Evolutionary conservation across 1,140 invertebrate species (phyloP), one percentile per base, ranked within the genome.

Genomic region (Dendroctonus ponderosae): DNA sequence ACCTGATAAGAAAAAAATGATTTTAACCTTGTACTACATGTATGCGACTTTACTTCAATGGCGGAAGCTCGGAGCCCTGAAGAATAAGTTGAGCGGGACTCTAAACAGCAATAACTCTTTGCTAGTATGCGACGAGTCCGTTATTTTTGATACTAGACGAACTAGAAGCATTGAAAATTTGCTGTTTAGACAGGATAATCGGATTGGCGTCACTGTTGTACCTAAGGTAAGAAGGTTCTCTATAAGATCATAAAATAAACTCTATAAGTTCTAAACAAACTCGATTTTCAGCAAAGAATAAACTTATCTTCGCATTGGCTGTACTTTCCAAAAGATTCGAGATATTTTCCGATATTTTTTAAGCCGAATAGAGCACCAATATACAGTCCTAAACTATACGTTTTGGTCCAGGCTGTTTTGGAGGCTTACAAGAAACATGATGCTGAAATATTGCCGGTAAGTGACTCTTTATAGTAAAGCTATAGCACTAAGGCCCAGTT

Each of bases 11-110:
- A 42, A 66, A 49, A 68, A 67, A 48, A 86, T 86, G 85, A 75
- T 87, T 64, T 78, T 89, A 57, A 88, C 87, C 37, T 71, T 89
- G 40, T 86, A 85, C 78, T 89, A 89, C 74, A 83, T 87, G 81
- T 82, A 87, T 74, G 84, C 87, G 40, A 89, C 87, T 9, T 83
- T 86, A 75, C 70, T 88, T 62, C 87, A 88, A 74, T 84, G 86
- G 68, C 87, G 85, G 82, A 81, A 85, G 63, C 78, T 88, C 12
- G 82, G 81, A 58, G 80, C 80, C n/a, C 76, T 87, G 3, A 69
- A 69, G 39, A 76, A 75, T 52, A 77, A 78, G 65, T 62, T 79
- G 2, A 73, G 64, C 43, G 76, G 76, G 1, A 78, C 76, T 5
- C 62, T 79, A 8, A 77, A 74, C 62, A 52, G 67, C 6, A 69